Base-by-base conservation (phyloP, 2,888 invertebrate species). In the Folsomia candida region DNA sequence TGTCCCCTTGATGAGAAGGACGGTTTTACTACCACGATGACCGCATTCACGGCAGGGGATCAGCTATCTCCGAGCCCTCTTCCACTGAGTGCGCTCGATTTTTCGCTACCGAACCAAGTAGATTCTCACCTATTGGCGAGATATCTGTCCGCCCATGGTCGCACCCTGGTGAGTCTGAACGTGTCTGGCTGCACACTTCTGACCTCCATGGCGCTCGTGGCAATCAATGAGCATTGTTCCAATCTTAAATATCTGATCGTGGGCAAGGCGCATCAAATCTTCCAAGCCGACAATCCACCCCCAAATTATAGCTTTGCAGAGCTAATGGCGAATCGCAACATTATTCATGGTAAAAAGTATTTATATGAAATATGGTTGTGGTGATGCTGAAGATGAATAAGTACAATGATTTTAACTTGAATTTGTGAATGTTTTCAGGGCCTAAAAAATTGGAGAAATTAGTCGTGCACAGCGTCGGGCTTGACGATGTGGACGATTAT, bases 381-480 rank as follows among this genome's bases (percentile, higher is more conserved):
- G n/a, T n/a, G n/a, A n/a, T n/a, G n/a, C n/a, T n/a, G n/a, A n/a
- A n/a, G n/a, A n/a, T n/a, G n/a, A n/a, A n/a, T n/a, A n/a, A n/a
- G n/a, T n/a, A n/a, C n/a, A n/a, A n/a, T n/a, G n/a, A n/a, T n/a
- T n/a, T n/a, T n/a, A n/a, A n/a, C n/a, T n/a, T n/a, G n/a, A n/a
- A n/a, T n/a, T n/a, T n/a, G n/a, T n/a, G n/a, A n/a, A n/a, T n/a
- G n/a, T n/a, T 76, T 20, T 60, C 71, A 20, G 60, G 47, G 20
- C 69, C 72, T 26, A 64, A 69, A n/a, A 69, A 67, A 28, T 62
- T 76, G 1, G 47, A 67, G 60, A 73, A 70, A 54, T 61, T 73
- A 20, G 73, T 73, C 6, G 29, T 70, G 51, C 69, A 69, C 68
- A 70, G 70, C 51, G 28, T 71, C 66, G 61, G 28, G n/a, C n/a